Percentiles rank a stretch among this genome's conserved stretches.
These are phyloP conservation scores for Cerastis rubricosa DNA, from an alignment of 2,888 invertebrate genomes.

Conservation along the genomic window DNA sequence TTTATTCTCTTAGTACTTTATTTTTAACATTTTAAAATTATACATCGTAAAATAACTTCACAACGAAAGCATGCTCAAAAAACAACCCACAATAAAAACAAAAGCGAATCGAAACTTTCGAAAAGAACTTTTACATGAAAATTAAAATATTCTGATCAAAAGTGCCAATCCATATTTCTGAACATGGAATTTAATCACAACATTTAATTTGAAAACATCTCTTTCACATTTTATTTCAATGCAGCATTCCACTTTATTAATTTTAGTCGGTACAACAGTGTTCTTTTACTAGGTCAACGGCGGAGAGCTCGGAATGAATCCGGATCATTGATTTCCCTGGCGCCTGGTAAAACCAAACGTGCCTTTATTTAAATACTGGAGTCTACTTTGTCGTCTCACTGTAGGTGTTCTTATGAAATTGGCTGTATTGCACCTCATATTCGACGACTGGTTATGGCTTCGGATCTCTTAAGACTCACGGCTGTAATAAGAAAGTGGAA, in stretches of 20 bases:
- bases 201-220: conserved; percentile 35
- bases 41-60: background rate
- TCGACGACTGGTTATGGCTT: conserved; percentile 22
- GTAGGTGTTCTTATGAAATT: conserved; percentile 47
- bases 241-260: conserved; percentile 72
- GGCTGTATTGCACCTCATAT: conserved; percentile 31
- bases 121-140: background rate
- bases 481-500: conserved; percentile 13
- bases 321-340: conserved; percentile 86
- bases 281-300: conserved; percentile 80
- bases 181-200: conserved; percentile 30
- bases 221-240: conserved; percentile 57
- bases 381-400: conserved; percentile 49
- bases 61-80: background rate
- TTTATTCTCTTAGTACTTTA: background rate
- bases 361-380: conserved; percentile 79
- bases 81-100: background rate
- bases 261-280: conserved; percentile 75
- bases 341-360: conserved; percentile 84
- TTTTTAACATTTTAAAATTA: background rate
- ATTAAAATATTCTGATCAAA: background rate
- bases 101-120: background rate
- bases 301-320: conserved; percentile 73
- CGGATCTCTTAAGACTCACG: conserved; percentile 3
- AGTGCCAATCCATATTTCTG: background rate